Conservation (phyloP, 2,113 vertebrate species). For the Apodemus sylvaticus region DNA sequence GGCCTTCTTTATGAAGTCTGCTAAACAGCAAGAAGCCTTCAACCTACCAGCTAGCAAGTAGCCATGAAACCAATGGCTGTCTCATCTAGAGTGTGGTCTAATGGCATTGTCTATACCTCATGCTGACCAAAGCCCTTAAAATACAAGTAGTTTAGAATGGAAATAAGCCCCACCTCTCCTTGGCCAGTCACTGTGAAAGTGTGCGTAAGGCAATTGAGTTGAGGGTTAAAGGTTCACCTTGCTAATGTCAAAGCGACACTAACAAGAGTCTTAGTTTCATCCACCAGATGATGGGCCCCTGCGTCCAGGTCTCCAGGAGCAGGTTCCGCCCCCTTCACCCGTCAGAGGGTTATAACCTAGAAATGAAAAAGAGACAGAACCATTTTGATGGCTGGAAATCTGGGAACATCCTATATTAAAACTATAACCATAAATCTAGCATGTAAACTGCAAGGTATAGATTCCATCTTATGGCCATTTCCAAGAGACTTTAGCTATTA, state of each 20-base stretch:
- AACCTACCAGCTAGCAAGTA: not conserved
- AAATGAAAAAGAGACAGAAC: slow-evolving; percentile 41
- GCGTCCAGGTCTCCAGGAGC: slow-evolving; percentile 94
- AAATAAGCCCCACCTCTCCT: slow-evolving; percentile 13
- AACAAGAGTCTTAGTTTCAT: slow-evolving; percentile 93
- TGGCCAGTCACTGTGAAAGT: slow-evolving; percentile 79
- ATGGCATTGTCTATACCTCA: not conserved
- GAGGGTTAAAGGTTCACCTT: slow-evolving; percentile 66
- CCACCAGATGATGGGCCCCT: slow-evolving; percentile 92
- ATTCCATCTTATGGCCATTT: not conserved
- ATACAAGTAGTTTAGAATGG: not conserved
- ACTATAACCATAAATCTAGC: not conserved
- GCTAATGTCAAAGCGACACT: slow-evolving; percentile 71
- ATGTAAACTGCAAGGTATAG: not conserved
- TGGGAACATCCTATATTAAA: not conserved
- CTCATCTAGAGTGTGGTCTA: not conserved
- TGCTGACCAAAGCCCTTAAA: not conserved
- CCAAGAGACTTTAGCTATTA: not conserved
- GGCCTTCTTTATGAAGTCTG: not conserved
- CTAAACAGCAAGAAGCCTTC: not conserved
- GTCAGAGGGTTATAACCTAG: slow-evolving; percentile 94
- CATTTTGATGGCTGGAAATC: not conserved
- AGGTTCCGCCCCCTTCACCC: slow-evolving; percentile 92
- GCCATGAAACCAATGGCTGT: not conserved
- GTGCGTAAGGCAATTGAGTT: slow-evolving; percentile 78